Percentiles rank a stretch among this genome's conserved stretches.
These are phyloP conservation scores for Leucophora obtusa DNA, from an alignment of 2,888 invertebrate species.

Conservation along the genomic window DNA sequence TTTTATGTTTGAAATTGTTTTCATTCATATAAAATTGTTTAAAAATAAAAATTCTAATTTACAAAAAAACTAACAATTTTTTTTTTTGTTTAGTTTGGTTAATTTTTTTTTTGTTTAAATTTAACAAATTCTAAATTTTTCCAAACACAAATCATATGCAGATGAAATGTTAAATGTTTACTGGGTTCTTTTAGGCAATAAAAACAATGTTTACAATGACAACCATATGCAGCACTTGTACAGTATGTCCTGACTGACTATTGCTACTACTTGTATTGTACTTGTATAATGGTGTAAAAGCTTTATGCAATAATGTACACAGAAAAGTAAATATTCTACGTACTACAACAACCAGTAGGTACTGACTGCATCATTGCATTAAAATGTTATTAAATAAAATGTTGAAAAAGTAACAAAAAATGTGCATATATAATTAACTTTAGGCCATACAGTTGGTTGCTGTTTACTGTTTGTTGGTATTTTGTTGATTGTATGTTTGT, in stretches of 20 bases:
- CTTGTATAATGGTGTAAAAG: neutral
- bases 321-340: constrained; percentile 22
- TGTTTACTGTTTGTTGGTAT: constrained; percentile 11
- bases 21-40: no score
- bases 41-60: no score
- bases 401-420: constrained; percentile 40
- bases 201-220: constrained; percentile 52
- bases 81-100: no score
- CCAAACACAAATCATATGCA: no score
- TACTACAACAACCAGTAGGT: no score
- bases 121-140: no score
- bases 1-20: no score
- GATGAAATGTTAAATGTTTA: no score
- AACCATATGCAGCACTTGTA: constrained; percentile 32
- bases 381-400: constrained; percentile 57
- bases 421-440: constrained; percentile 63
- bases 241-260: constrained; percentile 10
- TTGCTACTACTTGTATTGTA: neutral
- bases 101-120: no score
- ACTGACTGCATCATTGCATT: constrained; percentile 53
- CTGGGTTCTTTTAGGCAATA: no score
- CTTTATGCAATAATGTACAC: neutral
- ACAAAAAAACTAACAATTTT: no score
- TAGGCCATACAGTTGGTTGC: constrained; percentile 28
- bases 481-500: constrained; percentile 16